phyloP scores from a whole-genome alignment of 2,888 invertebrate species.

The Eugnorisma glareosa region DNA sequence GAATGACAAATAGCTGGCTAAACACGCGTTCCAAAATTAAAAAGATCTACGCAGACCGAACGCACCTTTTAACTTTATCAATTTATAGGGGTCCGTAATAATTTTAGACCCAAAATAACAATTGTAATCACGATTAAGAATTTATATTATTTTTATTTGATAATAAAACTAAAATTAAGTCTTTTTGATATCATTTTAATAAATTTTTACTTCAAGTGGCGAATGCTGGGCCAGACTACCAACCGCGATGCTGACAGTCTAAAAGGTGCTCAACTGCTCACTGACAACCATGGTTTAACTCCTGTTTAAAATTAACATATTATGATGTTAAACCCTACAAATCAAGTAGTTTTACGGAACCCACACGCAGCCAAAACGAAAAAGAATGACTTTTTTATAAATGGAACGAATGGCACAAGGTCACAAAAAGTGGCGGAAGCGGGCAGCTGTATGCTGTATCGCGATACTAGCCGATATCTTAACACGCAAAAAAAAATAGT shows the following conservation, averaged over 20 bases:
- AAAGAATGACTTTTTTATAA: constrained; percentile 27
- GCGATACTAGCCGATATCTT: constrained; percentile 46
- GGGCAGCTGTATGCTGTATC: constrained; percentile 58
- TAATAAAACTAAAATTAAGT: not conserved
- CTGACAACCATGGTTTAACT: not conserved
- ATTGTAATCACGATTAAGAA: not conserved
- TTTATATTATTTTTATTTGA: not conserved
- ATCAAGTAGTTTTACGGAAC: constrained; percentile 35
- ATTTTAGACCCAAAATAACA: not conserved
- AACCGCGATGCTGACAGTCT: too few relatives aligned
- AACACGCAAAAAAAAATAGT: constrained; percentile 30
- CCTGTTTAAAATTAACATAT: not conserved
- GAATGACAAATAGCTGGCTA: constrained; percentile 61
- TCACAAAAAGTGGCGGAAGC: constrained; percentile 58
- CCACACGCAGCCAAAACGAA: constrained; percentile 28
- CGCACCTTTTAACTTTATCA: constrained; percentile 71
- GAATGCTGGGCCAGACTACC: not conserved
- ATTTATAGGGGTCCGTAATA: constrained; percentile 37
- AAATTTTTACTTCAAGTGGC: not conserved
- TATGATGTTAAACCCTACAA: not conserved
- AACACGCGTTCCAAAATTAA: constrained; percentile 68
- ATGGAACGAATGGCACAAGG: constrained; percentile 50
- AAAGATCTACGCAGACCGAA: constrained; percentile 67
- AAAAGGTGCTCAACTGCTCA: not conserved
- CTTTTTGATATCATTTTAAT: not conserved